Conservation (phyloP, 2,888 invertebrate species). For the Aricia artaxerxes region DNA sequence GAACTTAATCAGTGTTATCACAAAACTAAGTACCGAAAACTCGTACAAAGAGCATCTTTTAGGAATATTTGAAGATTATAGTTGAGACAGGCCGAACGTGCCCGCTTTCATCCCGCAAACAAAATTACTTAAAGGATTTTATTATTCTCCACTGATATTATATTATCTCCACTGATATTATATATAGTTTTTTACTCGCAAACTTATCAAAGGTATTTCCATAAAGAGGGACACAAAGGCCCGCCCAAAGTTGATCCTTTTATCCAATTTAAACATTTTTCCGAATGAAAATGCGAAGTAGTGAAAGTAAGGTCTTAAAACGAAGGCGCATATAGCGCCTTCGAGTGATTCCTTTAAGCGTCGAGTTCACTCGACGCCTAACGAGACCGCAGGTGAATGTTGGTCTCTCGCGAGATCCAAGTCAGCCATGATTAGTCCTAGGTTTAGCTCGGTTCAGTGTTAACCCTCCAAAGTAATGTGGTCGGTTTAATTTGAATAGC, state of each 20-base stretch:
- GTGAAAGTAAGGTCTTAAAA: constrained; percentile 20
- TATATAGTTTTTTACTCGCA: constrained; percentile 1
- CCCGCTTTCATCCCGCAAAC: neutral
- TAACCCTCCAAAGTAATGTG: constrained; percentile 31
- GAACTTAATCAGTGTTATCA: neutral
- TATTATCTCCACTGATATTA: neutral
- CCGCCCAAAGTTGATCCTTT: neutral
- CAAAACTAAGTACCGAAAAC: neutral
- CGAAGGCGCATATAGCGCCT: neutral
- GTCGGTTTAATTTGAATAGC: constrained; percentile 29
- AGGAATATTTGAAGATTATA: neutral
- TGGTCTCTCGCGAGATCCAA: constrained; percentile 37
- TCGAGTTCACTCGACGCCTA: constrained; percentile 25
- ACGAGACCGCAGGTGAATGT: constrained; percentile 32
- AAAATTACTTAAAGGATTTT: constrained; percentile 6
- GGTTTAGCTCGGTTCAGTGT: constrained; percentile 34
- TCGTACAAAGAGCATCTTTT: neutral
- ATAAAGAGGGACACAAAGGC: constrained; percentile 10
- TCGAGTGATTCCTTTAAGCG: constrained; percentile 32
- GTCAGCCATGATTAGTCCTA: constrained; percentile 39
- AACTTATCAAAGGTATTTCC: constrained; percentile 21
- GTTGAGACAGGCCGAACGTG: neutral
- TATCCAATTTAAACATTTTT: neutral
- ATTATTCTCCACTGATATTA: neutral
- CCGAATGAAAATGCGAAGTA: constrained; percentile 16